Conservation (phyloP, 2,113 vertebrate genomes). For the Pycnonotus jocosus region DNA sequence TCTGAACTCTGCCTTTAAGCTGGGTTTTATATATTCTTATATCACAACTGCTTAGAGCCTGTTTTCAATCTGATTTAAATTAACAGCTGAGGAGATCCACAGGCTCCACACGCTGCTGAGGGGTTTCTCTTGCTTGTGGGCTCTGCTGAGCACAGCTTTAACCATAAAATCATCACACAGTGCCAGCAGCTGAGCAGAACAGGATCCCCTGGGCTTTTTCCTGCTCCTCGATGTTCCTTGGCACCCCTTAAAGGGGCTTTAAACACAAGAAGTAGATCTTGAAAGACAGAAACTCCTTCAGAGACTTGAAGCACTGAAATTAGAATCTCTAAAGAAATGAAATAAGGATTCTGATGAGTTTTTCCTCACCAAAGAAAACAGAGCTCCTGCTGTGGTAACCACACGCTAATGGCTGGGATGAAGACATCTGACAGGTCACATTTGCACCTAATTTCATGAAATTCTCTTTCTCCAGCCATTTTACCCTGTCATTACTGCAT, state of each 20-base stretch:
- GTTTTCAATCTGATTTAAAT: neutral
- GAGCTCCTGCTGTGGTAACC: constrained; percentile 3
- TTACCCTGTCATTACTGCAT: neutral
- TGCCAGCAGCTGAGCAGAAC: neutral
- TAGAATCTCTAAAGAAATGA: constrained; percentile 23
- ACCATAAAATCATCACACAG: neutral
- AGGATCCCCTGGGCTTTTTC: neutral
- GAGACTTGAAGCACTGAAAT: constrained; percentile 34
- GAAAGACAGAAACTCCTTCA: constrained; percentile 46
- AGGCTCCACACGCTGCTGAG: neutral
- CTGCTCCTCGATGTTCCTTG: neutral
- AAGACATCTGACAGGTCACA: constrained; percentile 8
- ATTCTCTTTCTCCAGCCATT: neutral
- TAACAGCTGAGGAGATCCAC: neutral
- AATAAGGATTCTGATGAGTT: neutral
- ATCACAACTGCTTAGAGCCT: neutral
- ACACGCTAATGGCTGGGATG: neutral
- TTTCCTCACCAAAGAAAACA: neutral
- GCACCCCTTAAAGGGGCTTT: constrained; percentile 38
- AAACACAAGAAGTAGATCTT: constrained; percentile 18
- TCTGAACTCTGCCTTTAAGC: neutral
- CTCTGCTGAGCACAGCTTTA: neutral
- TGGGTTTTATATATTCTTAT: neutral
- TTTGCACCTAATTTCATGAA: neutral
- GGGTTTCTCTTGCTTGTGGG: neutral